Evolutionary conservation across 2,797 vertebrate species (phyloP).

Genomic region (Cirrhinus mrigala): DNA sequence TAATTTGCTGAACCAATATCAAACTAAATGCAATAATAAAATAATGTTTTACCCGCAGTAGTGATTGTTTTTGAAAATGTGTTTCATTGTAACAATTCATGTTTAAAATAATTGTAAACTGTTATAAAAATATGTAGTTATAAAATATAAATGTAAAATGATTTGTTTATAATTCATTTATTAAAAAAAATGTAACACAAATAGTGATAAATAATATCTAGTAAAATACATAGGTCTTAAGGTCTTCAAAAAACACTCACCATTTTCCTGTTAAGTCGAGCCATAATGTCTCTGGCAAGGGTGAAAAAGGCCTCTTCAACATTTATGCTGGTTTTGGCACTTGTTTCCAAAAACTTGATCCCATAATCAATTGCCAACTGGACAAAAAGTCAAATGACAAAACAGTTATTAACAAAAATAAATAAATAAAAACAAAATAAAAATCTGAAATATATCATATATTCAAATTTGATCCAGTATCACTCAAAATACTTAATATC

Average conservation of each 20-base stretch:
- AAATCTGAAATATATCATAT: not conserved
- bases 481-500: not conserved
- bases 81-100: too few relatives aligned
- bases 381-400: slow-evolving; percentile 42
- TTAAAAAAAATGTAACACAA: not conserved
- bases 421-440: not conserved
- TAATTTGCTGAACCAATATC: too few relatives aligned
- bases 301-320: slow-evolving; percentile 99
- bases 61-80: too few relatives aligned
- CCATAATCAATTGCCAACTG: slow-evolving; percentile 98
- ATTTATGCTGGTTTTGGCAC: slow-evolving; percentile 96
- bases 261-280: slow-evolving; percentile 97
- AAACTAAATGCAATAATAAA: too few relatives aligned
- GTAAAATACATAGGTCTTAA: too few relatives aligned
- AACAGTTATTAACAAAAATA: not conserved
- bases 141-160: not conserved
- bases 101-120: too few relatives aligned
- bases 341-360: slow-evolving; percentile 98
- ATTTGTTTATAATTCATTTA: not conserved
- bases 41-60: too few relatives aligned
- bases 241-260: slow-evolving; percentile 74
- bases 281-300: slow-evolving; percentile 95
- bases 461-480: not conserved
- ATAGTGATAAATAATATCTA: not conserved
- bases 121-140: too few relatives aligned